Evolutionary conservation across 2,113 vertebrate species (phyloP).

Genomic region (Psophia crepitans): DNA sequence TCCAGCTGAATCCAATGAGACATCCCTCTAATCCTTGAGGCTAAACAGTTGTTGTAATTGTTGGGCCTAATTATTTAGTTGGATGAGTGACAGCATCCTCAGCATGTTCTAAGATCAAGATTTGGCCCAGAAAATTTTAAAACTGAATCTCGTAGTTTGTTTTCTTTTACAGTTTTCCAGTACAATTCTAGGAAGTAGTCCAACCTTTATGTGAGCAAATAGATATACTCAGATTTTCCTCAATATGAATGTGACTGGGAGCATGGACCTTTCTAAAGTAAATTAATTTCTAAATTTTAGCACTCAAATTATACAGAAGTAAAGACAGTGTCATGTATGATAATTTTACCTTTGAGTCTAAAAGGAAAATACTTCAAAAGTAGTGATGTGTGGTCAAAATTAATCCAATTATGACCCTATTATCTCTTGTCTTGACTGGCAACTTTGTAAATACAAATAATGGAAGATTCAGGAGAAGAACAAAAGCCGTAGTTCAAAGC

Average conservation of each 20-base stretch:
- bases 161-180: conserved; percentile 22
- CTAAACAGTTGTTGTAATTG: conserved; percentile 37
- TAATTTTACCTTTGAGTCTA: not conserved
- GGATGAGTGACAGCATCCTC: not conserved
- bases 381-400: not conserved
- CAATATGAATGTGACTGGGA: not conserved
- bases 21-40: conserved; percentile 14
- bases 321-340: not conserved
- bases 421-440: not conserved
- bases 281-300: not conserved
- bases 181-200: not conserved
- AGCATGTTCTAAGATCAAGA: conserved; percentile 35
- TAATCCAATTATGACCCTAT: not conserved
- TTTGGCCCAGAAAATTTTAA: conserved; percentile 9
- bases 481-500: not conserved
- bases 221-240: not conserved
- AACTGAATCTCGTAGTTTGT: not conserved
- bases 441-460: not conserved
- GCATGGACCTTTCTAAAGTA: not conserved
- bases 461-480: not conserved
- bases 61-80: conserved; percentile 26
- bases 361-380: not conserved
- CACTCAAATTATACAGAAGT: not conserved
- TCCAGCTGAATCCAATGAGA: conserved; percentile 28
- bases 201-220: not conserved